phyloP scores from a whole-genome alignment of 2,797 vertebrate genomes.

The Cynodonichthys magdalenae region DNA sequence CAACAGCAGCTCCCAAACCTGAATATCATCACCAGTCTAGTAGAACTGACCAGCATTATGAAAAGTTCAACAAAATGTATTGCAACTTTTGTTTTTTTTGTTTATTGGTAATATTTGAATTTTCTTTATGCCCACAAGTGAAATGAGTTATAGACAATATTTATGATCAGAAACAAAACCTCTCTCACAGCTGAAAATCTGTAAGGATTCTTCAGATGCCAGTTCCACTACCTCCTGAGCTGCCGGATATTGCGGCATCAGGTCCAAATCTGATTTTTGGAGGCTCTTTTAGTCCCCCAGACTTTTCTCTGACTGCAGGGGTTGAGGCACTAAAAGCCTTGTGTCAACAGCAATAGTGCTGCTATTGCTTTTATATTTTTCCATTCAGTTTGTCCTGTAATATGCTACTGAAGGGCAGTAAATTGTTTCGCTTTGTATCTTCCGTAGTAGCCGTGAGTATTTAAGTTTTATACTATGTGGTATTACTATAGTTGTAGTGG shows the following conservation, averaged over 20 bases:
- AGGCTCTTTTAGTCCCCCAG: conserved; percentile 25
- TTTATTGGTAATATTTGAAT: conserved; percentile 10
- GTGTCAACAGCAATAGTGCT: conserved; percentile 44
- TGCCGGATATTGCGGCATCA: conserved; percentile 65
- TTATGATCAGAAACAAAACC: conserved; percentile 31
- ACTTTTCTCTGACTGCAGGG: conserved; percentile 32
- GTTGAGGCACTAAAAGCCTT: conserved; percentile 36
- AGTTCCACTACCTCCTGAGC: conserved; percentile 56
- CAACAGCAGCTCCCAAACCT: too few relatives aligned
- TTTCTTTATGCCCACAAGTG: conserved; percentile 17
- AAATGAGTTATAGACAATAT: conserved; percentile 40
- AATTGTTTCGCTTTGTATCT: conserved; percentile 20
- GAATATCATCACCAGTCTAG: too few relatives aligned
- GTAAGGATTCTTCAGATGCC: conserved; percentile 48
- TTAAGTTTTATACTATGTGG: not conserved
- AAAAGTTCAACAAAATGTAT: conserved; percentile 11
- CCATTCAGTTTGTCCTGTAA: conserved; percentile 23
- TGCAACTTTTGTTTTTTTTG: not conserved
- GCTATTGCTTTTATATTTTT: conserved; percentile 15
- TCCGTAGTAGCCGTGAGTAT: conserved; percentile 1
- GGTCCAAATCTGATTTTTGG: conserved; percentile 53
- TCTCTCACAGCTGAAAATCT: conserved; percentile 33
- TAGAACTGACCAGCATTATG: too few relatives aligned
- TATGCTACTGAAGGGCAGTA: conserved; percentile 30
- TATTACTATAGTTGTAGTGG: too few relatives aligned